phyloP scores from a whole-genome alignment of 2,797 vertebrate genomes.

The Micromesistius poutassou region DNA sequence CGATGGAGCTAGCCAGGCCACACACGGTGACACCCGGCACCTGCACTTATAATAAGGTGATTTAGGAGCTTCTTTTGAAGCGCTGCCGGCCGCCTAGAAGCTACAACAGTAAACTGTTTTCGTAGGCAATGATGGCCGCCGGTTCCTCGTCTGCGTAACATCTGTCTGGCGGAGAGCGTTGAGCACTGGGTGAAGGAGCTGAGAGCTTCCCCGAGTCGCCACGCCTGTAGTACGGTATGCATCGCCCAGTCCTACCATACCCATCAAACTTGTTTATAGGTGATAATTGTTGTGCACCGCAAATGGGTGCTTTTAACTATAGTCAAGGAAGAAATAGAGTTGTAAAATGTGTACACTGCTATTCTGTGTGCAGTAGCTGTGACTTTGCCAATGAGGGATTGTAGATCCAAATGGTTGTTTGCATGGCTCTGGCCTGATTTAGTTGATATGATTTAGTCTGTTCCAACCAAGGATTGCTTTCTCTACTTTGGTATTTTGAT shows the following conservation, averaged over 20 bases:
- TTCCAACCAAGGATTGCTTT: background rate
- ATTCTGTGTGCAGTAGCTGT: background rate
- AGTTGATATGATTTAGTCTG: background rate
- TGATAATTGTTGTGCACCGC: conserved; percentile 8
- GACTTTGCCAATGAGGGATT: background rate
- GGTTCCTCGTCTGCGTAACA: conserved; percentile 16
- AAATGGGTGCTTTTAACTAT: conserved; percentile 10
- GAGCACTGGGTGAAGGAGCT: background rate
- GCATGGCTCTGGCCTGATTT: background rate
- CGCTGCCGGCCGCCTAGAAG: conserved; percentile 31
- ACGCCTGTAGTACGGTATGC: no score
- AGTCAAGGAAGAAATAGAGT: background rate
- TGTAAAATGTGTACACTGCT: background rate
- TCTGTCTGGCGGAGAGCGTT: conserved; percentile 11
- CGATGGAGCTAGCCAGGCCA: conserved; percentile 21
- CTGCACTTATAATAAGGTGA: conserved; percentile 44
- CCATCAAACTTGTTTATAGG: conserved; percentile 5
- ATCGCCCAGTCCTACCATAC: background rate
- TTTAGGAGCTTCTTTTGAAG: conserved; percentile 53
- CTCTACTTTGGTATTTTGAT: background rate
- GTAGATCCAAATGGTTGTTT: background rate
- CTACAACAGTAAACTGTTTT: conserved; percentile 39
- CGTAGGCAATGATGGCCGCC: conserved; percentile 29
- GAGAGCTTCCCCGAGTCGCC: no score
- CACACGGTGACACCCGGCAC: conserved; percentile 65